Percentiles rank a stretch among this genome's conserved stretches.
Conservation (phyloP, 2,797 vertebrate genomes). For the Antennarius maculatus region DNA sequence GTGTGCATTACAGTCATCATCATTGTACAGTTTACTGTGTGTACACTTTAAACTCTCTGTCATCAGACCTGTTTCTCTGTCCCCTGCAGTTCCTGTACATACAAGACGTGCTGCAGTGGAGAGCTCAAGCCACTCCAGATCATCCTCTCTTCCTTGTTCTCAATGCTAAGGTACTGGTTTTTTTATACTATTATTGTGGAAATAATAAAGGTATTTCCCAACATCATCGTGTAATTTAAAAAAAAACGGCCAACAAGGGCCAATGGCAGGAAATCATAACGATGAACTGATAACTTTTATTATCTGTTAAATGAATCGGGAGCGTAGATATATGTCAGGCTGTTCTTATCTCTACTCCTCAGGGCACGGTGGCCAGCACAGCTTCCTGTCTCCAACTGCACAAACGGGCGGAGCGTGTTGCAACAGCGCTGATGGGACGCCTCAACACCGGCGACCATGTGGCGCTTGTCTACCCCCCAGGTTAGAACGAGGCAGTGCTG, state of each 20-base stretch:
- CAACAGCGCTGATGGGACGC: conserved; percentile 86
- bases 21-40: neutral
- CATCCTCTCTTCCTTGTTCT: conserved; percentile 92
- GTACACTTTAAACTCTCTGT: neutral
- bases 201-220: conserved; percentile 79
- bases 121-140: conserved; percentile 95
- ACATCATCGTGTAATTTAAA: too few relatives aligned
- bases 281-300: neutral
- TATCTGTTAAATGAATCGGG: neutral
- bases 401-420: conserved; percentile 92
- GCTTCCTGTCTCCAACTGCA: conserved; percentile 94
- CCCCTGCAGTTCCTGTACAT: conserved; percentile 91
- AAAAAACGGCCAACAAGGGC: neutral
- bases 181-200: too few relatives aligned
- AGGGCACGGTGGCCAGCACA: conserved; percentile 91
- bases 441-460: conserved; percentile 92
- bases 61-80: conserved; percentile 21
- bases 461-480: conserved; percentile 93
- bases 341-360: conserved; percentile 21
- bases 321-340: neutral
- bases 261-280: neutral
- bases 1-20: conserved; percentile 7
- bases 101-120: conserved; percentile 95
- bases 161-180: conserved; percentile 89
- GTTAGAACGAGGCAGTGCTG: conserved; percentile 30